These are phyloP conservation scores for Pteropus rufus DNA, from an alignment of 2,797 vertebrate genomes.

Conservation along the genomic window DNA sequence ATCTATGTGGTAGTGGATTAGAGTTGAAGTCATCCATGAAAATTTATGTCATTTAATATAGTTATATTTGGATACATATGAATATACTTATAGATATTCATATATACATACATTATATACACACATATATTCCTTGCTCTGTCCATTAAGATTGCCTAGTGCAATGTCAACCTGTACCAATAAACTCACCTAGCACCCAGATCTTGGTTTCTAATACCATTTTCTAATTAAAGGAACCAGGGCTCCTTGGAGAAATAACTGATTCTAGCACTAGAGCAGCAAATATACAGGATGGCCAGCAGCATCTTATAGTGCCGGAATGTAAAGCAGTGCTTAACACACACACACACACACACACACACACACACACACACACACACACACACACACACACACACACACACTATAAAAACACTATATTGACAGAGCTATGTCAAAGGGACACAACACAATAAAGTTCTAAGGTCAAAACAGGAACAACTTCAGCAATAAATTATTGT, in stretches of 20 bases:
- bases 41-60: neutral
- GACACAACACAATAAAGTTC: neutral
- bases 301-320: neutral
- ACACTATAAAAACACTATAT: neutral
- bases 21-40: neutral
- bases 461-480: neutral
- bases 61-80: neutral
- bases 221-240: neutral
- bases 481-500: neutral
- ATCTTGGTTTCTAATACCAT: neutral
- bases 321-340: neutral
- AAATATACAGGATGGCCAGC: neutral
- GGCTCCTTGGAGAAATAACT: neutral
- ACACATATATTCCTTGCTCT: no score
- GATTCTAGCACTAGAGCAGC: neutral
- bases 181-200: neutral
- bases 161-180: accelerated
- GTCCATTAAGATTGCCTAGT: neutral
- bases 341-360: neutral
- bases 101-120: neutral
- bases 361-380: neutral
- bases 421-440: neutral
- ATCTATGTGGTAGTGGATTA: neutral
- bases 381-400: neutral
- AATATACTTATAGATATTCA: neutral